Percentiles rank a stretch among this genome's conserved stretches.
Evolutionary conservation across 2,113 vertebrate genomes (phyloP).

Genomic region (Sciurus niger): DNA sequence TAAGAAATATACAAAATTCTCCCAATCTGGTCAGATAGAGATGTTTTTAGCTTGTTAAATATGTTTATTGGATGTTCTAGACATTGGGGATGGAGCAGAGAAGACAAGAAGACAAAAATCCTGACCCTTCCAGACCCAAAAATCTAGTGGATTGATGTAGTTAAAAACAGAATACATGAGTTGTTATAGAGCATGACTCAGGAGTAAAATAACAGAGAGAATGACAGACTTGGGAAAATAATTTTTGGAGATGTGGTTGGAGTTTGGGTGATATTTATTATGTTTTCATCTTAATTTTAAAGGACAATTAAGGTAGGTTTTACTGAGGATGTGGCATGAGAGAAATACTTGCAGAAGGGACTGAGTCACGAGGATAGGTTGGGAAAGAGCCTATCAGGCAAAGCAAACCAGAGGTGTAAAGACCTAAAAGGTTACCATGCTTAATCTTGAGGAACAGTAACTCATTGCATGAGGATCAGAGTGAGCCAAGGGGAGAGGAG

Average conservation of each 20-base stretch:
- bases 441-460: not conserved
- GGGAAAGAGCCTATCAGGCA: not conserved
- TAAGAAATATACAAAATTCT: not conserved
- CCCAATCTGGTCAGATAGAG: not conserved
- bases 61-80: not conserved
- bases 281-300: not conserved
- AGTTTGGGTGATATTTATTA: not conserved
- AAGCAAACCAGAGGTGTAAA: not conserved
- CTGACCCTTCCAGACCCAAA: not conserved
- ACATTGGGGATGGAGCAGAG: not conserved
- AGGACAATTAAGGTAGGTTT: not conserved
- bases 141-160: not conserved
- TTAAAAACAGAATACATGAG: not conserved
- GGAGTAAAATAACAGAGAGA: not conserved
- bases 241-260: not conserved
- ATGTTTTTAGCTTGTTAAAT: not conserved
- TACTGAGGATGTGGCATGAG: not conserved
- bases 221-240: not conserved
- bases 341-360: not conserved
- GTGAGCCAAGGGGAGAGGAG: not conserved
- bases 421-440: not conserved
- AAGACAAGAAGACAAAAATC: not conserved
- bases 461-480: not conserved
- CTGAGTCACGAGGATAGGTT: not conserved
- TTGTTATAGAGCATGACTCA: not conserved